phyloP scores from a whole-genome alignment of 2,888 invertebrate genomes.

The Phlogophora meticulosa region DNA sequence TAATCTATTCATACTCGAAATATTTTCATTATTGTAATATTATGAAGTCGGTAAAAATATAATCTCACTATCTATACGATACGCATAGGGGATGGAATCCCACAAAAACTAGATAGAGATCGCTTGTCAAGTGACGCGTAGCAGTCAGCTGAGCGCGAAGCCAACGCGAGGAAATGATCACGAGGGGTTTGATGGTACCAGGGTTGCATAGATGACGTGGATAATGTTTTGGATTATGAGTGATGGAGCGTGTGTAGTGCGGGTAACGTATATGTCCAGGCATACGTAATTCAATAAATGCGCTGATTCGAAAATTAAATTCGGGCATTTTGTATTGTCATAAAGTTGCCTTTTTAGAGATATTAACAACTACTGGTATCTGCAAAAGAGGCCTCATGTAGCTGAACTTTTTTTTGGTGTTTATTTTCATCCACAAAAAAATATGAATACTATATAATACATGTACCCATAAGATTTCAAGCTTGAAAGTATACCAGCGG shows the following conservation, averaged over 20 bases:
- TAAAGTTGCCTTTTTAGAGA: too few relatives aligned
- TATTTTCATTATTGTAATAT: too few relatives aligned
- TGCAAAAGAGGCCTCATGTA: too few relatives aligned
- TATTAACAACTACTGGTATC: too few relatives aligned
- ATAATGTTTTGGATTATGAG: constrained; percentile 31
- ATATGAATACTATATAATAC: too few relatives aligned
- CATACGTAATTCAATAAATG: not conserved
- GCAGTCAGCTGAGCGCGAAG: constrained; percentile 55
- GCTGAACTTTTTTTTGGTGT: too few relatives aligned
- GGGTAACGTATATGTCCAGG: too few relatives aligned
- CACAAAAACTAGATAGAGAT: constrained; percentile 55
- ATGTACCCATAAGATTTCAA: too few relatives aligned
- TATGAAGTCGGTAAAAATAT: constrained; percentile 25
- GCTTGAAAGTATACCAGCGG: too few relatives aligned
- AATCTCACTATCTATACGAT: constrained; percentile 22
- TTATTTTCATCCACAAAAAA: too few relatives aligned
- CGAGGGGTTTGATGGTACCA: constrained; percentile 26
- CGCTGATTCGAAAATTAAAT: not conserved
- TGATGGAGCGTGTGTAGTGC: not conserved
- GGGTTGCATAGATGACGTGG: constrained; percentile 4
- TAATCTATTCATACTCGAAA: too few relatives aligned
- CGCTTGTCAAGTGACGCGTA: constrained; percentile 55
- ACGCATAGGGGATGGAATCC: constrained; percentile 26
- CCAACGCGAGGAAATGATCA: constrained; percentile 45
- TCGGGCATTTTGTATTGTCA: too few relatives aligned